Conservation (phyloP, 2,888 invertebrate species). For the Alloplasta piceator region DNA sequence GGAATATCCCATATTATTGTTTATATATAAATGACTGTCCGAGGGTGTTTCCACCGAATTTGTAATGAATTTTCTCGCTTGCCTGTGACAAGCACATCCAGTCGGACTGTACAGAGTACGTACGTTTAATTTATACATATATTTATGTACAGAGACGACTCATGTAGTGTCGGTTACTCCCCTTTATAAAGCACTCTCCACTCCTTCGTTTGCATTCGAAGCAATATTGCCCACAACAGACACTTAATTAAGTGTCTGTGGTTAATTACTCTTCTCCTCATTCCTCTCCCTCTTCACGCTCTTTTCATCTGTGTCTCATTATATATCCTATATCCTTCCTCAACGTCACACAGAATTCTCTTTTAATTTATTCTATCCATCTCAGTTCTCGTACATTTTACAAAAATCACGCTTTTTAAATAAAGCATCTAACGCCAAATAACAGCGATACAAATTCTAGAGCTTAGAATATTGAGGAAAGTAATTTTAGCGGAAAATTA, state of each 20-base stretch:
- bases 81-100: constrained; percentile 32
- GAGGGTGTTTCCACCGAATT: constrained; percentile 25
- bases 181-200: constrained; percentile 27
- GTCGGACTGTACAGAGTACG: constrained; percentile 16
- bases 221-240: constrained; percentile 40
- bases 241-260: constrained; percentile 55
- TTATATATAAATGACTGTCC: neutral
- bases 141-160: neutral
- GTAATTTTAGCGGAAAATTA: too few relatives aligned
- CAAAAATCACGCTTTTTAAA: too few relatives aligned
- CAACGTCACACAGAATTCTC: constrained; percentile 5
- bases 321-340: neutral
- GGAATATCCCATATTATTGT: neutral
- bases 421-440: too few relatives aligned
- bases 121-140: neutral
- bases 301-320: neutral
- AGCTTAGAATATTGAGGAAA: too few relatives aligned
- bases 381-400: constrained; percentile 3
- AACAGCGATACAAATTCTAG: too few relatives aligned
- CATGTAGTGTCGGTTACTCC: constrained; percentile 25
- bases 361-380: constrained; percentile 39
- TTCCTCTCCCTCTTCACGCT: neutral
- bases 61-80: constrained; percentile 53
- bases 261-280: constrained; percentile 50
- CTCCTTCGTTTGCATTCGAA: constrained; percentile 52